Conservation (phyloP, 2,113 vertebrate species). For the Formicarius rufipectus region DNA sequence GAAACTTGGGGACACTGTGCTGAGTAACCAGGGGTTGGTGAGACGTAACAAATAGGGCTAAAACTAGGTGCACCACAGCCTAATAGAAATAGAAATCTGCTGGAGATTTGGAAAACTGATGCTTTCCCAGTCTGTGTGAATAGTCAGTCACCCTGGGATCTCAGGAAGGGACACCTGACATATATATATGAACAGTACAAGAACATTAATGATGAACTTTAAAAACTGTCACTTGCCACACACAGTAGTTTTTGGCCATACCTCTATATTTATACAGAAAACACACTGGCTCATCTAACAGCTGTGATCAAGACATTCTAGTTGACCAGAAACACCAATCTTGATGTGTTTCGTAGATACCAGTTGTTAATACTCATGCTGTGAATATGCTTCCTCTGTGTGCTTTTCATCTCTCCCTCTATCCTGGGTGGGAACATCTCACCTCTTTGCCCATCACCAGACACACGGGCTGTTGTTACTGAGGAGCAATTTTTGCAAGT, state of each 20-base stretch:
- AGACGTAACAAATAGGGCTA: neutral
- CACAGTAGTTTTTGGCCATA: neutral
- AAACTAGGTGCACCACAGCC: neutral
- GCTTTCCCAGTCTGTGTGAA: neutral
- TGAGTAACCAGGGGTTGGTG: neutral
- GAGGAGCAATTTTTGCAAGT: neutral
- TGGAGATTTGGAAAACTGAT: neutral
- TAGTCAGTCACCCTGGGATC: neutral
- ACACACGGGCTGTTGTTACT: neutral
- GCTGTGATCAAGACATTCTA: neutral
- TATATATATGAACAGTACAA: fast-evolving
- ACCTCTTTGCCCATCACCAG: neutral
- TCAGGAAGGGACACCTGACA: neutral
- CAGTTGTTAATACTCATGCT: neutral
- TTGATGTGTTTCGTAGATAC: neutral
- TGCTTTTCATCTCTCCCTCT: neutral
- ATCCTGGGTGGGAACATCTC: neutral
- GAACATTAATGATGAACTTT: neutral
- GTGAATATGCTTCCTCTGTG: neutral
- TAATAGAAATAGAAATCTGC: neutral
- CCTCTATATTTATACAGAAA: neutral
- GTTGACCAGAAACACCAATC: neutral
- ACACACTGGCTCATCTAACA: neutral
- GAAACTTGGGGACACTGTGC: neutral
- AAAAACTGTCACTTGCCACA: neutral